These are phyloP conservation scores for Phymorhynchus buccinoides DNA, from an alignment of 1,140 invertebrate genomes.

Conservation along the genomic window DNA sequence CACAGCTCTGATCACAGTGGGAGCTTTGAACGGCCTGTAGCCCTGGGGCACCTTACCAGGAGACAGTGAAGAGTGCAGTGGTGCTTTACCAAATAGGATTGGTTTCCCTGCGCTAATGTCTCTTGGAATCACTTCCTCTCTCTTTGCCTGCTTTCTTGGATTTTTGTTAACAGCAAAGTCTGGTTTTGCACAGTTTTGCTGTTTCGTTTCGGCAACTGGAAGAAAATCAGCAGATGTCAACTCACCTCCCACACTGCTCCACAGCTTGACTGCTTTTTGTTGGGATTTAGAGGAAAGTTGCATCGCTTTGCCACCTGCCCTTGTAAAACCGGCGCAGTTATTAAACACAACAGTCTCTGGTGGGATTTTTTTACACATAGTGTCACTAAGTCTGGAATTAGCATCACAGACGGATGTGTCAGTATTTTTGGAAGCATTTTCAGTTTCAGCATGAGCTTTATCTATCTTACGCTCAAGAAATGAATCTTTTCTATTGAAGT, in stretches of 20 bases:
- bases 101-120: not conserved
- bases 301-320: slow-evolving; percentile 27
- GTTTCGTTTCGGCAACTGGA: not conserved
- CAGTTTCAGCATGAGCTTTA: not conserved
- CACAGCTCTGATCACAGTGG: slow-evolving; percentile 8
- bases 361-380: not conserved
- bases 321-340: slow-evolving; percentile 7
- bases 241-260: slow-evolving; percentile 15
- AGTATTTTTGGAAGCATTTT: not conserved
- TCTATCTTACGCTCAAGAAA: not conserved
- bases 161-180: not conserved
- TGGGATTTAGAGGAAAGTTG: slow-evolving; percentile 30
- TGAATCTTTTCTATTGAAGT: not conserved
- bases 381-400: not conserved
- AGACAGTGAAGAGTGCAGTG: not conserved
- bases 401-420: no score
- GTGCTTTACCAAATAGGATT: not conserved
- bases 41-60: slow-evolving; percentile 19
- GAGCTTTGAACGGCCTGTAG: slow-evolving; percentile 34
- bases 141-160: not conserved
- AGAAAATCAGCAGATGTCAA: not conserved
- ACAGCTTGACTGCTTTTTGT: slow-evolving; percentile 18
- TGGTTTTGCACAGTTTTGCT: not conserved
- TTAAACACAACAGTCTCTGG: not conserved
- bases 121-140: not conserved